Evolutionary conservation across 2,888 invertebrate species (phyloP), one percentile per base, ranked within the genome.

Genomic region (Pyrrhia umbra): DNA sequence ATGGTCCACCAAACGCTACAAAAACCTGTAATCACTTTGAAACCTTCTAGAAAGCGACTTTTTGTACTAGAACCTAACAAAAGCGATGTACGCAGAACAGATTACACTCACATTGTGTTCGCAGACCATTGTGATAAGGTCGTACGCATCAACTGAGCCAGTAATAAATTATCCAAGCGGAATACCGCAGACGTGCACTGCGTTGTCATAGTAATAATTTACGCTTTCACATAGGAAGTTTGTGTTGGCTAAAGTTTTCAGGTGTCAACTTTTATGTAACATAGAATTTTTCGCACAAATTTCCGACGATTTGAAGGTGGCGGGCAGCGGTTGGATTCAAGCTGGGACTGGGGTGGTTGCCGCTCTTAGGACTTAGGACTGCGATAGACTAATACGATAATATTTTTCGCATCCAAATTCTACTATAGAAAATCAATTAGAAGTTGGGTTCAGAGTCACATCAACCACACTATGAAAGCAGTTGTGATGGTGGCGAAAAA

Each of bases 101-200:
- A 69, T 75, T 69, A 69, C 43, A 43, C 20, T 42, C 13, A 59
- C 49, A 75, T 60, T 65, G 58, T 69, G 42, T 39, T 47, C 43
- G 18, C 59, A 63, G 56, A 51, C 59, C 45, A 76, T 72, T 80
- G 74, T 80, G 69, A 61, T 70, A 70, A 59, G 54, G 64, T 65
- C 50, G 75, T 71, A 69, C 65, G 68, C 74, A 64, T 64, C 73
- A 61, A 65, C 65, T 59, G 60, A 62, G 57, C 52, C 25, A 46
- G 66, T 74, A 65, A 83, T 81, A 75, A 79, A 80, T 80, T 64
- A 77, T 75, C 64, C 60, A 50, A 64, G 47, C 67, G 67, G 30
- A 68, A 72, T 68, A 55, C 65, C 55, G 63, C 47, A 70, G 71
- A 77, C 73, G 60, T 51, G 68, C 73, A 55, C 23, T 30, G 30